Conservation (phyloP, 2,888 invertebrate species). For the Lampropteryx suffumata region DNA sequence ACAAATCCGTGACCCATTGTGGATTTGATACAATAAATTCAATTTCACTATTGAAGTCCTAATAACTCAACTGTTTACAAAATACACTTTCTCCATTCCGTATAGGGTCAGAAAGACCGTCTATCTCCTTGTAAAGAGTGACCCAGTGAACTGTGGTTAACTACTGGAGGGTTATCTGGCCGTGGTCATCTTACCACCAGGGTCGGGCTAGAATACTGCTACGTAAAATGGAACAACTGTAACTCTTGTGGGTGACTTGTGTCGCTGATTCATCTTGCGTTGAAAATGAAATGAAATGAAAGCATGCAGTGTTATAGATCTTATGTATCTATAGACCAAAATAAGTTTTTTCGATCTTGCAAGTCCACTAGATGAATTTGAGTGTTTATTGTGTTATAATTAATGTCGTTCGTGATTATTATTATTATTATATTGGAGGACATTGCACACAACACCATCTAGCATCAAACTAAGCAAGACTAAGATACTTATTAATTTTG, state of each 20-base stretch:
- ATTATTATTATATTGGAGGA: no score
- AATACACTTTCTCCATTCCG: slow-evolving; percentile 61
- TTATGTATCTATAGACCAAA: no score
- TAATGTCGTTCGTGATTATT: no score
- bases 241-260: not conserved
- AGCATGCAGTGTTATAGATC: no score
- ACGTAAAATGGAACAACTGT: not conserved
- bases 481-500: no score
- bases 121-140: slow-evolving; percentile 58
- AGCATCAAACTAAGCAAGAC: no score
- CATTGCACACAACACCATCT: no score
- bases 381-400: no score
- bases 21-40: slow-evolving; percentile 32
- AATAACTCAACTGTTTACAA: slow-evolving; percentile 46
- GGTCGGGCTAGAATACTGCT: not conserved
- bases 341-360: no score
- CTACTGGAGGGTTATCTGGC: slow-evolving; percentile 61
- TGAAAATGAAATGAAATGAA: no score
- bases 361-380: no score
- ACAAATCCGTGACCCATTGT: slow-evolving; percentile 24
- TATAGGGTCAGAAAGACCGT: slow-evolving; percentile 58
- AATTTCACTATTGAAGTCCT: slow-evolving; percentile 34
- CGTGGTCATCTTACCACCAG: slow-evolving; percentile 45
- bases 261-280: no score
- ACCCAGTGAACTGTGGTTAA: slow-evolving; percentile 62